phyloP scores from a whole-genome alignment of 2,113 vertebrate species.

The Actenoides hombroni region DNA sequence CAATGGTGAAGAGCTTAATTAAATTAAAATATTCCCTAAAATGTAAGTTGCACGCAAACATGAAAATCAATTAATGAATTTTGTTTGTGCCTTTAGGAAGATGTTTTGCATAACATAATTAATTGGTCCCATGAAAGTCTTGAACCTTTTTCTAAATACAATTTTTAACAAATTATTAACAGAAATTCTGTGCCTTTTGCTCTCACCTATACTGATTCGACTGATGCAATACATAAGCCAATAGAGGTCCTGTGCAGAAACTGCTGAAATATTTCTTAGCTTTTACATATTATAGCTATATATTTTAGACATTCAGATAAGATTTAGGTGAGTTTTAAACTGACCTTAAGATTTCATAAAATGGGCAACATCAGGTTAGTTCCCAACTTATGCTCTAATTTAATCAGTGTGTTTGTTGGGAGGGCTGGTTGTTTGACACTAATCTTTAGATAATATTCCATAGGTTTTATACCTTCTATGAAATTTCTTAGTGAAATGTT shows the following conservation, averaged over 20 bases:
- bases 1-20: not conserved
- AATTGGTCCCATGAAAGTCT: not conserved
- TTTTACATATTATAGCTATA: not conserved
- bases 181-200: not conserved
- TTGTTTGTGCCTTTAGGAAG: not conserved
- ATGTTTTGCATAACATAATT: not conserved
- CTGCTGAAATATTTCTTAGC: not conserved
- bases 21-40: not conserved
- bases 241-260: not conserved
- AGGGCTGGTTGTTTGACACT: not conserved
- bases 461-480: not conserved
- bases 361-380: not conserved
- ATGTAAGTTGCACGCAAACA: not conserved
- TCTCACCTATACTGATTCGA: fast-evolving
- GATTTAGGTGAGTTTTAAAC: not conserved
- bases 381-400: not conserved
- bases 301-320: not conserved
- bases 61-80: not conserved
- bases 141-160: not conserved
- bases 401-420: not conserved
- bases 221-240: not conserved
- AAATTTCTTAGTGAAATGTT: not conserved
- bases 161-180: not conserved
- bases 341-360: not conserved
- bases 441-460: not conserved